Conservation (phyloP, 2,113 vertebrate species). For the Paradisaea rubra region DNA sequence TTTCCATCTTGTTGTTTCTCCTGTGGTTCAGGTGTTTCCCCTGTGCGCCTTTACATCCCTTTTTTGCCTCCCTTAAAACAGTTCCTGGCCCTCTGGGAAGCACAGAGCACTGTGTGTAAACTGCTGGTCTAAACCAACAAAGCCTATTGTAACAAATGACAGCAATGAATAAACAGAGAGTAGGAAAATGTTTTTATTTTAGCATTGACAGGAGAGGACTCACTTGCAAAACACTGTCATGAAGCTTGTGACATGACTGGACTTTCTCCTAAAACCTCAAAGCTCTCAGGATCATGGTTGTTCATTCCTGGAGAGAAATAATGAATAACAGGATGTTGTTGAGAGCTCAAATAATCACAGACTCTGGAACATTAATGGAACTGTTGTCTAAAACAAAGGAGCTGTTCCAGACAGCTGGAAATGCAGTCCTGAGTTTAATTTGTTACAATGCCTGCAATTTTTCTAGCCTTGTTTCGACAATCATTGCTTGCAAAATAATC, state of each 20-base stretch:
- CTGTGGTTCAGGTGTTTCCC: background rate
- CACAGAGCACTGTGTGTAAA: background rate
- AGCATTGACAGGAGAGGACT: background rate
- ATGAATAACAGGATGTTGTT: background rate
- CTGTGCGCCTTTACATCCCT: background rate
- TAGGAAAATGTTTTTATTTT: background rate
- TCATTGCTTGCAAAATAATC: background rate
- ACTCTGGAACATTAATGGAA: background rate
- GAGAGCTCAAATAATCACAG: conserved; percentile 6
- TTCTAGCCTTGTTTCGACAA: background rate
- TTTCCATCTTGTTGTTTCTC: background rate
- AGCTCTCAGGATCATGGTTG: background rate
- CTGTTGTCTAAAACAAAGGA: conserved; percentile 16
- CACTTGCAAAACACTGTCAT: background rate
- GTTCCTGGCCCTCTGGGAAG: background rate
- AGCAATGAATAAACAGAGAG: background rate
- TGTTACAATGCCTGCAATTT: background rate
- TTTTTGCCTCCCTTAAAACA: background rate
- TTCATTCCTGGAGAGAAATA: conserved; percentile 3
- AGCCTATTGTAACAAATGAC: background rate
- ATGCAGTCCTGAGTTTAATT: background rate
- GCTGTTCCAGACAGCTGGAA: conserved; percentile 36
- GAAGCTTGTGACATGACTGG: background rate
- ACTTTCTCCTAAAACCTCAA: background rate
- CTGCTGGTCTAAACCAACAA: background rate